phyloP scores from a whole-genome alignment of 2,797 vertebrate genomes.

The Thunnus albacares region DNA sequence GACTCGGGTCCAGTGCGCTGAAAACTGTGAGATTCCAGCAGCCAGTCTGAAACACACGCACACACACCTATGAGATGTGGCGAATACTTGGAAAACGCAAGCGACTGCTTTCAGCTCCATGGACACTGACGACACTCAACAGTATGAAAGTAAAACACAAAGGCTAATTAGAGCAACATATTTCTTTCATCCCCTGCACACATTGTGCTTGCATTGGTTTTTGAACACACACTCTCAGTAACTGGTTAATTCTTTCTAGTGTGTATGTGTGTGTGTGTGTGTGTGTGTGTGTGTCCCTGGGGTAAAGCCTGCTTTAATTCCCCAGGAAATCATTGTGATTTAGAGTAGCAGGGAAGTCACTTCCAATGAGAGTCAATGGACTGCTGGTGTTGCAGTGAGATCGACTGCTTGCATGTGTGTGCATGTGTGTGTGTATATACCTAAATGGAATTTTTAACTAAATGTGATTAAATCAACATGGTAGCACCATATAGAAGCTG shows the following conservation, averaged over 20 bases:
- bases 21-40: constrained; percentile 47
- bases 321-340: constrained; percentile 77
- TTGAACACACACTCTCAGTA: constrained; percentile 21
- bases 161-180: constrained; percentile 23
- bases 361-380: constrained; percentile 76
- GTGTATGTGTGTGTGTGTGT: constrained; percentile 45
- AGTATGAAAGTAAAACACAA: constrained; percentile 25
- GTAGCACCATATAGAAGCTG: constrained; percentile 20
- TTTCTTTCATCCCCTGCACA: constrained; percentile 34
- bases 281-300: constrained; percentile 44
- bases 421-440: constrained; percentile 17
- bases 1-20: constrained; percentile 51
- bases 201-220: constrained; percentile 25
- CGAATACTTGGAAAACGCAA: constrained; percentile 23
- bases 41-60: constrained; percentile 27
- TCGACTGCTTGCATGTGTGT: constrained; percentile 22
- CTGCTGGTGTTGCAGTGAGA: constrained; percentile 47
- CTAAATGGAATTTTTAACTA: constrained; percentile 43
- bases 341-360: constrained; percentile 77
- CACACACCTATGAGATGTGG: constrained; percentile 8
- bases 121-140: background rate
- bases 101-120: constrained; percentile 6
- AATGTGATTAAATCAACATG: constrained; percentile 51
- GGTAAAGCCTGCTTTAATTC: constrained; percentile 77
- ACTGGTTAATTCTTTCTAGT: constrained; percentile 42